Percentiles rank a stretch among this genome's conserved stretches.
phyloP scores from a whole-genome alignment of 2,888 invertebrate species.

The Brenthis ino region DNA sequence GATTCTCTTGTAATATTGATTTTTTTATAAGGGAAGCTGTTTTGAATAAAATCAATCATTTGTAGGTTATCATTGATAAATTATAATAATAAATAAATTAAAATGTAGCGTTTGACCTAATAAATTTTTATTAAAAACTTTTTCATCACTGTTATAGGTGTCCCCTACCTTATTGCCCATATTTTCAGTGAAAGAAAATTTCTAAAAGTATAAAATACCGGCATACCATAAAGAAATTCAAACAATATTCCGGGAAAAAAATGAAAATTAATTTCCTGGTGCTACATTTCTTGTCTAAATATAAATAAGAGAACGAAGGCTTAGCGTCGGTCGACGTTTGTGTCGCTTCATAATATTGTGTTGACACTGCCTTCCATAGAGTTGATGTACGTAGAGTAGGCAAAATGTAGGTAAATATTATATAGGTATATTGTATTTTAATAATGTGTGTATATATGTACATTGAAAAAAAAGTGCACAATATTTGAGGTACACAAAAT shows the following conservation, averaged over 20 bases:
- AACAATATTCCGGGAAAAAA: constrained; percentile 39
- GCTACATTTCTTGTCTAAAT: constrained; percentile 61
- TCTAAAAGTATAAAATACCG: constrained; percentile 30
- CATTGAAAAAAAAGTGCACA: too few relatives aligned
- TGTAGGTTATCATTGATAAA: too few relatives aligned
- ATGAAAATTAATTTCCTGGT: constrained; percentile 56
- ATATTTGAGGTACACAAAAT: too few relatives aligned
- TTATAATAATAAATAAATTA: too few relatives aligned
- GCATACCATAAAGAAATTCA: constrained; percentile 31
- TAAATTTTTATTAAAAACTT: background rate
- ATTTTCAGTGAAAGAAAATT: constrained; percentile 21
- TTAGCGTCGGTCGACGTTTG: constrained; percentile 69
- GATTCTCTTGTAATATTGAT: too few relatives aligned
- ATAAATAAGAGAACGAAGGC: constrained; percentile 61
- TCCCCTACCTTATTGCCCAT: constrained; percentile 5
- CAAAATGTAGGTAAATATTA: background rate
- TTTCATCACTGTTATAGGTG: background rate
- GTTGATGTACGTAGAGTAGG: constrained; percentile 13
- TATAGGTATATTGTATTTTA: background rate
- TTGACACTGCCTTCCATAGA: constrained; percentile 51
- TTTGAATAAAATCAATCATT: too few relatives aligned
- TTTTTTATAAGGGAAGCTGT: too few relatives aligned
- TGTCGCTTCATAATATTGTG: constrained; percentile 71
- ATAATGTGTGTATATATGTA: too few relatives aligned
- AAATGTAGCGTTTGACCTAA: background rate